Percentiles rank a stretch among this genome's conserved stretches.
phyloP scores from a whole-genome alignment of 2,888 invertebrate genomes.

The Selenia dentaria region DNA sequence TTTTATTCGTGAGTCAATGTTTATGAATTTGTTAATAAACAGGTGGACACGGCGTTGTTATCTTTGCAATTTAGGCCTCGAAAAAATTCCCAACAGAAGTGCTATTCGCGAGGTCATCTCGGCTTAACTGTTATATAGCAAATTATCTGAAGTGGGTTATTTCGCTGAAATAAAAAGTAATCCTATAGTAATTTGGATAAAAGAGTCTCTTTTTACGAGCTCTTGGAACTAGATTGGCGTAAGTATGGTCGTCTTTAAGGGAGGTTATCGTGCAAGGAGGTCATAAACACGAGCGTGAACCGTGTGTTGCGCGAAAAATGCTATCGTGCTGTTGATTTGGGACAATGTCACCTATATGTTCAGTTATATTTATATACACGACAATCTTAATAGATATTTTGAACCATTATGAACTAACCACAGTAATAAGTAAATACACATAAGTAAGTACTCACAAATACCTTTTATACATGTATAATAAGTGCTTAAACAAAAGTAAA shows the following conservation, averaged over 20 bases:
- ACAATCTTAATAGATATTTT: too few relatives aligned
- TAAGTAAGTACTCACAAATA: too few relatives aligned
- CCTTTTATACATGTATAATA: too few relatives aligned
- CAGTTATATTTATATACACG: background rate
- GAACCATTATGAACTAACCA: too few relatives aligned
- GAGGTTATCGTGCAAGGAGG: slow-evolving; percentile 67
- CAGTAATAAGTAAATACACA: too few relatives aligned
- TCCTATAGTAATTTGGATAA: slow-evolving; percentile 71
- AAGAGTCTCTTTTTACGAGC: slow-evolving; percentile 65
- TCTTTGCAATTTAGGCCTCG: slow-evolving; percentile 61
- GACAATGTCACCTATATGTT: slow-evolving; percentile 33
- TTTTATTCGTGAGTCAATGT: slow-evolving; percentile 77
- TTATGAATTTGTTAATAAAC: slow-evolving; percentile 82
- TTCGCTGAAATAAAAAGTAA: slow-evolving; percentile 66
- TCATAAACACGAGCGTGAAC: slow-evolving; percentile 63
- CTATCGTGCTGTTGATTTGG: slow-evolving; percentile 51
- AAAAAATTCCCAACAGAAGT: slow-evolving; percentile 52
- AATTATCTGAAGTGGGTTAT: slow-evolving; percentile 68
- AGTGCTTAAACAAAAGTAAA: too few relatives aligned
- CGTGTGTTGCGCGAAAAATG: slow-evolving; percentile 56
- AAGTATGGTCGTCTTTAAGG: slow-evolving; percentile 60
- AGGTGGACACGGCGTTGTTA: slow-evolving; percentile 54
- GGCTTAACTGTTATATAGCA: slow-evolving; percentile 58
- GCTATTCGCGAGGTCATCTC: slow-evolving; percentile 38
- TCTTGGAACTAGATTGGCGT: slow-evolving; percentile 60